Conservation (phyloP, 2,113 vertebrate species). For the Amphilophus citrinellus region DNA sequence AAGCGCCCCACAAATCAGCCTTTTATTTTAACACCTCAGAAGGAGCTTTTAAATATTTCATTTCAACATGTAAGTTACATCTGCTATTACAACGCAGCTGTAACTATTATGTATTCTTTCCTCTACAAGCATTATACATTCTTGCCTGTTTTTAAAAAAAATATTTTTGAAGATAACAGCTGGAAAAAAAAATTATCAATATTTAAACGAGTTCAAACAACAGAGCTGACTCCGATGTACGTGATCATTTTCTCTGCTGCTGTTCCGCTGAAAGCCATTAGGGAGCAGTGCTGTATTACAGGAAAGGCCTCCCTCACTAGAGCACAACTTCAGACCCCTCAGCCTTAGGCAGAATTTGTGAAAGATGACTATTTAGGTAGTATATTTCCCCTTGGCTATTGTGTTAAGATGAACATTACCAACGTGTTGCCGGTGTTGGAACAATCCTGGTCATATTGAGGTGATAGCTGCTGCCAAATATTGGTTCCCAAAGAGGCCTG, state of each 20-base stretch:
- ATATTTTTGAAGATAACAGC: background rate
- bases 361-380: conserved; percentile 48
- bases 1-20: background rate
- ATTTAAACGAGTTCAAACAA: background rate
- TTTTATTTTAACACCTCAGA: background rate
- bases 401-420: conserved; percentile 70
- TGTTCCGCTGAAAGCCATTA: conserved; percentile 34
- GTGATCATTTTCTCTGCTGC: background rate
- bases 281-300: conserved; percentile 70
- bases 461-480: conserved; percentile 42
- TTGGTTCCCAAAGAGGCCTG: conserved; percentile 1
- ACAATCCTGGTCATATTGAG: conserved; percentile 52
- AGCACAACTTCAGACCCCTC: background rate
- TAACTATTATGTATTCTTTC: background rate
- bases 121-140: background rate
- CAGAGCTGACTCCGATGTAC: background rate
- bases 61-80: background rate
- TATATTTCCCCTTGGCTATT: conserved; percentile 35
- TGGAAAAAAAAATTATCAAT: background rate
- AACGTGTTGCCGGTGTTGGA: conserved; percentile 48
- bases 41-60: background rate
- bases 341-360: conserved; percentile 44
- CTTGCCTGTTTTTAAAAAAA: background rate
- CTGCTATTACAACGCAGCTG: background rate
- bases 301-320: background rate